Conservation (phyloP, 1,140 invertebrate species). For the Bilobella aurantiaca region DNA sequence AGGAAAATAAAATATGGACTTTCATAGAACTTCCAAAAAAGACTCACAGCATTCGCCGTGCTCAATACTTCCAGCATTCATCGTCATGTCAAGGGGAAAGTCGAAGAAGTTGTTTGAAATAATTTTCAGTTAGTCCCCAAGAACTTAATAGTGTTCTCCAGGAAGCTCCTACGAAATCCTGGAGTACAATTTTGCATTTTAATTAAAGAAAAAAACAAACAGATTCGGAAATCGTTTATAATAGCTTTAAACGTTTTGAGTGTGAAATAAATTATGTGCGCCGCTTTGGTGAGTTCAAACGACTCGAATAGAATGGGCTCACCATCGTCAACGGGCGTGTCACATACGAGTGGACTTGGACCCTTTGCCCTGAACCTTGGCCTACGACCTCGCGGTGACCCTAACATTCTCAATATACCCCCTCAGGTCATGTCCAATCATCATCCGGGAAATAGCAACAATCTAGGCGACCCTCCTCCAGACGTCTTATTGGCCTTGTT, state of each 20-base stretch:
- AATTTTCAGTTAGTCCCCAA: too few species aligned
- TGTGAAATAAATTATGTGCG: background rate
- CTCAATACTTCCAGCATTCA: too few species aligned
- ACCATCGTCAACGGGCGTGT: background rate
- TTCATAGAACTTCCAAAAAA: too few species aligned
- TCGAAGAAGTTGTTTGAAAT: too few species aligned
- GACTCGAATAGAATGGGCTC: background rate
- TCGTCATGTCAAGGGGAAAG: too few species aligned
- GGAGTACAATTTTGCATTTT: background rate
- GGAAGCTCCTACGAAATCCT: too few species aligned
- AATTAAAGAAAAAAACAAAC: background rate
- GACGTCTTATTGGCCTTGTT: constrained; percentile 52
- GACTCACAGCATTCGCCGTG: too few species aligned
- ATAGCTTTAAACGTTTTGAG: background rate
- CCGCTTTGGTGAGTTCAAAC: background rate
- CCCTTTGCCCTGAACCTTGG: constrained; percentile 6
- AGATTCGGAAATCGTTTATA: background rate
- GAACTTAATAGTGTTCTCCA: too few species aligned
- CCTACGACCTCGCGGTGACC: background rate
- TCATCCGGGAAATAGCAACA: background rate
- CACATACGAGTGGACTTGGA: constrained; percentile 1
- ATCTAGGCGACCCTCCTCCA: background rate
- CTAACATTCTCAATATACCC: background rate
- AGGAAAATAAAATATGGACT: too few species aligned
- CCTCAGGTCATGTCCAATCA: background rate